Evolutionary conservation across 2,113 vertebrate species (phyloP), one percentile per base, ranked within the genome.

Genomic region (Gulo gulo): DNA sequence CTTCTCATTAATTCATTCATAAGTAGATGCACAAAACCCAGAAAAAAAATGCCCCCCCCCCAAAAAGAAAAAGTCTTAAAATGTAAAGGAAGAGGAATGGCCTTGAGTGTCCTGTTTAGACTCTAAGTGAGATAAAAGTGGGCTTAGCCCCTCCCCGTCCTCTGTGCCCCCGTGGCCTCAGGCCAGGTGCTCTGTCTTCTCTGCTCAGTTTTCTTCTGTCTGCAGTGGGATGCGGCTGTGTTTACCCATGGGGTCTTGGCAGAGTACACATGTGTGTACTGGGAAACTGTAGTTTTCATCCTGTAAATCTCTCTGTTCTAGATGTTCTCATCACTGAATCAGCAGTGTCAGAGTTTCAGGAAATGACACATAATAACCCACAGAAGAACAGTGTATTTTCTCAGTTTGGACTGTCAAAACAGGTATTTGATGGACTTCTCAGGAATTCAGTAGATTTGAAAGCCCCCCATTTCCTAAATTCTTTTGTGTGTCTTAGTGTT

Each of bases 161-260:
- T 8, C 12, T 13, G 7, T 6, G 45, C 24, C 4, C 18, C 50
- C 0, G 0, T 31, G 26, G 13, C 67, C 16, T 26, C 26, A n/a
- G n/a, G 31, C 55, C 4, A 24, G 29, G 34, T 20, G 18, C 29
- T 39, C 8, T 29, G 34, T n/a, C 55, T 26, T 47, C n/a, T 78
- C 39, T 10, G 31, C 26, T 16, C 6, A 11, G 11, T 63, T 34
- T 29, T 31, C 52, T 74, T 29, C 34, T 52, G 59, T 9, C 15
- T 52, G 0, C 12, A 52, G 16, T 26, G 82, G 31, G 81, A 31
- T 7, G 24, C 1, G 5, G 4, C 45, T 5, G 0, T 50, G 20
- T 59, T 63, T n/a, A 24, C 18, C 20, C 8, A 26, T 2, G 42
- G 59, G 24, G 1, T 3, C 1, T 6, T 23, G 78, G 42, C 23